These are phyloP conservation scores for Halictus ligatus DNA, from an alignment of 2,888 invertebrate species.

Conservation along the genomic window DNA sequence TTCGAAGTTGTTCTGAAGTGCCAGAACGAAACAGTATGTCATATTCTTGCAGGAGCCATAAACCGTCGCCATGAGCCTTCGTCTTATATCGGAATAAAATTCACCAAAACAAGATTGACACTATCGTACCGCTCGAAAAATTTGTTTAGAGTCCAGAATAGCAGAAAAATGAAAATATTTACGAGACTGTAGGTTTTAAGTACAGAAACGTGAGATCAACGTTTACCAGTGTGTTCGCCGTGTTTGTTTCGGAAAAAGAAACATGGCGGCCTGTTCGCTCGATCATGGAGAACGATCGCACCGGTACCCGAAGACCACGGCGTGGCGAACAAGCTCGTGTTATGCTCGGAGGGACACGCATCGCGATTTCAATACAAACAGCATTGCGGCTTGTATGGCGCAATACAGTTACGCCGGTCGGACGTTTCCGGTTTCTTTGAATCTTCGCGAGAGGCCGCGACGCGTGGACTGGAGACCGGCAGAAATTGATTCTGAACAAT, in stretches of 20 bases:
- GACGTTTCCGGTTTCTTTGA: slow-evolving; percentile 69
- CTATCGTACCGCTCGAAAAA: too few relatives aligned
- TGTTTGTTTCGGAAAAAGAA: background rate
- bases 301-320: slow-evolving; percentile 51
- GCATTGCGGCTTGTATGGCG: slow-evolving; percentile 43
- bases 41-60: too few relatives aligned
- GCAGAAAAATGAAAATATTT: background rate
- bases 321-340: slow-evolving; percentile 44
- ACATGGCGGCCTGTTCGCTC: slow-evolving; percentile 3
- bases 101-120: too few relatives aligned
- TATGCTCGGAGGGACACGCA: slow-evolving; percentile 66
- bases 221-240: too few relatives aligned
- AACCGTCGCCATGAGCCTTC: too few relatives aligned
- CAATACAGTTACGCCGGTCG: slow-evolving; percentile 68
- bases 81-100: too few relatives aligned
- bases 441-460: slow-evolving; percentile 41
- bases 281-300: slow-evolving; percentile 29
- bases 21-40: too few relatives aligned
- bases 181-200: background rate
- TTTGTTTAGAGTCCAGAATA: background rate
- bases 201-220: too few relatives aligned
- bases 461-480: slow-evolving; percentile 37
- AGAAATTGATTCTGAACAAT: slow-evolving; percentile 10
- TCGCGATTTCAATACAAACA: slow-evolving; percentile 66
- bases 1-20: too few relatives aligned